Evolutionary conservation across 2,888 invertebrate genomes (phyloP).

Genomic region (Harpalus rufipes): DNA sequence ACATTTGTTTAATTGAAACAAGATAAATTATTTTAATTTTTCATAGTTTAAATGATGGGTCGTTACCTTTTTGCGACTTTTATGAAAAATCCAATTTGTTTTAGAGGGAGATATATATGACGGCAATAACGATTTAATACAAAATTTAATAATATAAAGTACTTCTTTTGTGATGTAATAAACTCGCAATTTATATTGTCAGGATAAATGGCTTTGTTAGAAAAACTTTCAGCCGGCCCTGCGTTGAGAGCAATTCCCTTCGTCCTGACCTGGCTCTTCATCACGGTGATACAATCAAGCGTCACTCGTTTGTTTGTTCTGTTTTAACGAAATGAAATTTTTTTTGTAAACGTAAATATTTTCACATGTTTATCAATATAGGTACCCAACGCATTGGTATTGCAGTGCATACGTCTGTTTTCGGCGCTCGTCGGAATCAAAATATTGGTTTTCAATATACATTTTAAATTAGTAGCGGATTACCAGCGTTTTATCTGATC

Average conservation of each 20-base stretch:
- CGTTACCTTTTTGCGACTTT: neutral
- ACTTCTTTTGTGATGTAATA: conserved; percentile 31
- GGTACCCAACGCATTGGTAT: conserved; percentile 25
- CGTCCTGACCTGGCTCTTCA: conserved; percentile 18
- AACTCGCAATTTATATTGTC: conserved; percentile 33
- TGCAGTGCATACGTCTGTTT: conserved; percentile 24
- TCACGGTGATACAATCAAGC: conserved; percentile 59
- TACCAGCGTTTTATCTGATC: conserved; percentile 62
- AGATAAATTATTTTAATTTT: conserved; percentile 8
- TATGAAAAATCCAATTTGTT: conserved; percentile 23
- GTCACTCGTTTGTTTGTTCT: conserved; percentile 62
- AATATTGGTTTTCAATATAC: conserved; percentile 66
- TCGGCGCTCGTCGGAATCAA: conserved; percentile 39
- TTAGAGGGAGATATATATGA: conserved; percentile 5
- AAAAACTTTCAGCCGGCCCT: conserved; percentile 27
- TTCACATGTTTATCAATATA: conserved; percentile 61
- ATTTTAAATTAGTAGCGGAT: conserved; percentile 63
- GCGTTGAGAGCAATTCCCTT: conserved; percentile 1
- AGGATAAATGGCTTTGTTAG: neutral
- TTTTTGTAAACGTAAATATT: conserved; percentile 64
- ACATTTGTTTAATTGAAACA: conserved; percentile 18
- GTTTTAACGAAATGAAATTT: conserved; percentile 65
- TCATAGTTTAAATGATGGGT: neutral
- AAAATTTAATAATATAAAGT: conserved; percentile 47
- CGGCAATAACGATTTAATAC: conserved; percentile 32